phyloP scores from a whole-genome alignment of 2,888 invertebrate species.

The Yponomeuta plumbellus region DNA sequence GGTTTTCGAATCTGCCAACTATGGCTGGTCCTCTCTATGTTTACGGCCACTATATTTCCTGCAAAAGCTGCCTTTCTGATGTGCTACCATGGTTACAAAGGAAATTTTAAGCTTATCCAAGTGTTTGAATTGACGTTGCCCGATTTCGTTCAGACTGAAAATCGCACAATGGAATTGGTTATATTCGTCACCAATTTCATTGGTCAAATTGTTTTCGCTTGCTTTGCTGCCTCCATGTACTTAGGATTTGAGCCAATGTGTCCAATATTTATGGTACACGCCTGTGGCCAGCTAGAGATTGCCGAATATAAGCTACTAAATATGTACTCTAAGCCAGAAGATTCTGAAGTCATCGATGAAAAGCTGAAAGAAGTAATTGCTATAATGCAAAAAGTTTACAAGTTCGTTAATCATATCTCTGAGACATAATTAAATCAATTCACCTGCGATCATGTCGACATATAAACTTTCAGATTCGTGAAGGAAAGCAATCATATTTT shows the following conservation, averaged over 20 bases:
- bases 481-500: constrained; percentile 36
- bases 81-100: constrained; percentile 34
- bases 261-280: constrained; percentile 52
- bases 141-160: constrained; percentile 12
- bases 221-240: constrained; percentile 30
- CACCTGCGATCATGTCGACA: not conserved
- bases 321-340: constrained; percentile 30
- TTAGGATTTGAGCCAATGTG: constrained; percentile 56
- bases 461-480: constrained; percentile 38
- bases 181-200: not conserved
- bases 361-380: constrained; percentile 42
- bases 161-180: not conserved
- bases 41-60: constrained; percentile 40
- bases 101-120: constrained; percentile 36
- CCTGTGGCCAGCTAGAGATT: constrained; percentile 52
- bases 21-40: constrained; percentile 37
- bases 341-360: constrained; percentile 26
- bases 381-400: constrained; percentile 45
- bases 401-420: constrained; percentile 23
- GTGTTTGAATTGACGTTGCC: constrained; percentile 49
- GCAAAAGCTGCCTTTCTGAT: constrained; percentile 42
- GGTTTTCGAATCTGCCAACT: constrained; percentile 39
- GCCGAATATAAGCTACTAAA: constrained; percentile 39
- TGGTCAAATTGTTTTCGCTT: not conserved
- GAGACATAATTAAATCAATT: constrained; percentile 23